Base-by-base conservation (phyloP, 2,888 invertebrate species). In the Lepeophtheirus nordmannii region DNA sequence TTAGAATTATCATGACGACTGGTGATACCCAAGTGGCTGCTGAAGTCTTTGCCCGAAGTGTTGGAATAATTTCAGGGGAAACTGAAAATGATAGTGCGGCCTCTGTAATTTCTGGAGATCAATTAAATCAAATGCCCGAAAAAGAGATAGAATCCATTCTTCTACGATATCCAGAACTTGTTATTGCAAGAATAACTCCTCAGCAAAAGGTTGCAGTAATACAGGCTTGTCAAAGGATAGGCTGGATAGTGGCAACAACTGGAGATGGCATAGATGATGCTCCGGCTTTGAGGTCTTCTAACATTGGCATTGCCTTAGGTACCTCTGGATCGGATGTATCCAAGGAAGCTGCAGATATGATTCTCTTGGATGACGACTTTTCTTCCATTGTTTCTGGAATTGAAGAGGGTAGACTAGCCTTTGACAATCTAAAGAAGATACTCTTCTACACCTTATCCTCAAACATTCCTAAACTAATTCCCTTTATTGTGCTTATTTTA, bases 261-360 rank as follows among this genome's bases (percentile, higher is more conserved):
- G 81, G 81, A 68, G 81, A 81, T 72, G 81, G 81, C 73, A 81
- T 81, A 69, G 81, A 81, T 71, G 81, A 81, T 72, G 80, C 80
- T 12, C 81, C 81, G 65, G 81, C 81, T 65, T 75, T 81, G 67
- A 81, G 81, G 73, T 80, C 80, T 72, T 80, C 81, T 68, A 81
- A 81, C 70, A 77, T 77, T 69, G 80, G 72, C 75, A 89, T 91
- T 70, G 90, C 91, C 71, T 91, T 92, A 91, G 91, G 91, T 75
- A 91, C 92, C 72, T 86, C 90, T 70, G 92, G 92, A 62, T 90
- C 90, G 37, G 92, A 92, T 76, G 91, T 92, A 56, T 91, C 91
- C 68, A 92, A 92, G 76, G 96, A 98, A 82, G 96, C 96, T 63
- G 97, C 97, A 72, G 97, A 97, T 83, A 97, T 97, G 96, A 96